A percentile compares a stretch with the other conserved stretches of the same genome.
These are phyloP conservation scores for Channa striata DNA, from an alignment of 2,797 vertebrate species.

Conservation along the genomic window DNA sequence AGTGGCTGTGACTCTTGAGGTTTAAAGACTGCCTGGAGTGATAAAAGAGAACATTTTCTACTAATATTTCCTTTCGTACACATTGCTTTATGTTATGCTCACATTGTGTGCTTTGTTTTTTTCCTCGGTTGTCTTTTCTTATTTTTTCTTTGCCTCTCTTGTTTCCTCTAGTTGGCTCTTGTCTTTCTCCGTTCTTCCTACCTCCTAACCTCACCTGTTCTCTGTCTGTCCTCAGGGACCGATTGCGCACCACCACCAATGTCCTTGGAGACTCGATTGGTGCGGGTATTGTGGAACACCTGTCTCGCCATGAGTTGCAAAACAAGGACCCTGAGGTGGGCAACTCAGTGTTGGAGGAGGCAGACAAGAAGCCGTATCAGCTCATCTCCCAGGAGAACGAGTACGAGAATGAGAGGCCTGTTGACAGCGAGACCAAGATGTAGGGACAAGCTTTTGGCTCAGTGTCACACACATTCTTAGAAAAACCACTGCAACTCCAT, in stretches of 20 bases:
- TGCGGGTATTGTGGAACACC: slow-evolving; percentile 94
- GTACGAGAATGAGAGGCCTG: slow-evolving; percentile 83
- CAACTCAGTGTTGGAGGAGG: slow-evolving; percentile 93
- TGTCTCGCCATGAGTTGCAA: slow-evolving; percentile 92
- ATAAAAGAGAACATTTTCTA: slow-evolving; percentile 16
- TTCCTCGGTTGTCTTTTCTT: background rate
- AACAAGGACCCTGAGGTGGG: slow-evolving; percentile 89
- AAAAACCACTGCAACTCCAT: slow-evolving; percentile 23
- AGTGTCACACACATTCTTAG: background rate
- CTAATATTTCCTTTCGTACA: background rate
- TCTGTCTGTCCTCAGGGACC: slow-evolving; percentile 85
- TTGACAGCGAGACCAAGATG: slow-evolving; percentile 95
- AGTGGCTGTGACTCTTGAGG: slow-evolving; percentile 24
- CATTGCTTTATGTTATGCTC: background rate
- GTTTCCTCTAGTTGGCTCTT: background rate
- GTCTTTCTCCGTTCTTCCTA: background rate
- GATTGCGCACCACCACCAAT: slow-evolving; percentile 94
- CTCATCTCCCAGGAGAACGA: slow-evolving; percentile 92
- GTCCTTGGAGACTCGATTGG: slow-evolving; percentile 97
- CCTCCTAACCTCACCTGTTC: slow-evolving; percentile 14
- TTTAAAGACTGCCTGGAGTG: background rate
- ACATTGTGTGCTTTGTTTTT: background rate
- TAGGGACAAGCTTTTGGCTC: slow-evolving; percentile 69
- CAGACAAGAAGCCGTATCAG: slow-evolving; percentile 92
- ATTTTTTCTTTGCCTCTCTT: background rate